phyloP scores from a whole-genome alignment of 1,140 invertebrate genomes.

The Drosophila bocqueti region DNA sequence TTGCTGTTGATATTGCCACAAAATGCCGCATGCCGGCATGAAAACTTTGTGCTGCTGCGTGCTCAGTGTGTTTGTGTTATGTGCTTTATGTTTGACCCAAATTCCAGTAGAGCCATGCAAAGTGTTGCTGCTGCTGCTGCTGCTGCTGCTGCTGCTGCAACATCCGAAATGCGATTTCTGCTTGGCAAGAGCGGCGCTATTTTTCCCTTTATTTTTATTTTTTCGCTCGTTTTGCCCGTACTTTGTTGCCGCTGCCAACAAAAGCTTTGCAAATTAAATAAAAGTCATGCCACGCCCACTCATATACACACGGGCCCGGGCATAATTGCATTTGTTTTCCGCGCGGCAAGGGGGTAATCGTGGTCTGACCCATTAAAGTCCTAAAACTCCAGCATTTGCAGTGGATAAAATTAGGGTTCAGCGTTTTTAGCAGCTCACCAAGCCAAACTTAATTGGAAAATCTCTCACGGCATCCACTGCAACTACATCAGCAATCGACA shows the following conservation, averaged over 20 bases:
- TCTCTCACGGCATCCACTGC: conserved; percentile 61
- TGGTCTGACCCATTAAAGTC: conserved; percentile 53
- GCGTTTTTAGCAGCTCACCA: conserved; percentile 11
- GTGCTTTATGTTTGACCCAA: conserved; percentile 64
- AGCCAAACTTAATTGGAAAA: conserved; percentile 76
- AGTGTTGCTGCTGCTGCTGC: conserved; percentile 47
- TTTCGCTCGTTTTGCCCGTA: conserved; percentile 14
- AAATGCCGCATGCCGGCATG: conserved; percentile 64
- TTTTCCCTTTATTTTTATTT: conserved; percentile 35
- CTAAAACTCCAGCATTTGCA: conserved; percentile 30
- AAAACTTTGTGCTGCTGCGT: conserved; percentile 42
- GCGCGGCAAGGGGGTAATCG: conserved; percentile 1
- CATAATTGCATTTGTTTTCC: conserved; percentile 50
- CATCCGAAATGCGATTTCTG: conserved; percentile 65
- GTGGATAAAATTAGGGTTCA: conserved; percentile 36
- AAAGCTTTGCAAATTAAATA: conserved; percentile 68
- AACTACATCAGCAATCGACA: conserved; percentile 17
- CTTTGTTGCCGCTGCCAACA: conserved; percentile 61
- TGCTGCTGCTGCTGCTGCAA: conserved; percentile 32
- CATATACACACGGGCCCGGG: conserved; percentile 19
- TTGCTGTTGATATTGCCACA: conserved; percentile 56
- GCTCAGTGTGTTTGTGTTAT: conserved; percentile 25
- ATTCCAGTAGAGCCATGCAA: conserved; percentile 57
- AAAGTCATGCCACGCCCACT: conserved; percentile 64
- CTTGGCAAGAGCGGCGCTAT: conserved; percentile 47